These are phyloP conservation scores for Leucoraja ocellata DNA, from an alignment of 2,797 vertebrate genomes.

Conservation along the genomic window DNA sequence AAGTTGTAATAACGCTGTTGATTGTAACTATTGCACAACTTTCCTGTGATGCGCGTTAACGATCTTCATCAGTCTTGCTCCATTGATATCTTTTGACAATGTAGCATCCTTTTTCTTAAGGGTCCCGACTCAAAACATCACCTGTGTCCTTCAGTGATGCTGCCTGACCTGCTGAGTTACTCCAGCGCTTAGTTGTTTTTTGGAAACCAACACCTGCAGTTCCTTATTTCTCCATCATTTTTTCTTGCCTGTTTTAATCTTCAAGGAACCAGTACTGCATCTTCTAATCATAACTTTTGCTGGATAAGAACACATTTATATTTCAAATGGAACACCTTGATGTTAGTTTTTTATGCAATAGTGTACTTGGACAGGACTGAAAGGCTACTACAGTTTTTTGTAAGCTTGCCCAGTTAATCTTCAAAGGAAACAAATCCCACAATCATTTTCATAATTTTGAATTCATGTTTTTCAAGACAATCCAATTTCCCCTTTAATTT, in stretches of 20 bases:
- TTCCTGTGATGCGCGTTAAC: neutral
- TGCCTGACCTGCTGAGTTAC: too few species aligned
- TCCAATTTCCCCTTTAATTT: neutral
- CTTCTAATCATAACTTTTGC: neutral
- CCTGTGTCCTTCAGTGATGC: too few species aligned
- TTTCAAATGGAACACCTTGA: neutral
- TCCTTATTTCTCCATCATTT: too few species aligned
- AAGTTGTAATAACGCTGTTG: neutral
- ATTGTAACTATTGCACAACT: neutral
- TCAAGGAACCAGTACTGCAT: neutral
- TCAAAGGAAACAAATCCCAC: neutral
- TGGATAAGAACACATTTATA: neutral
- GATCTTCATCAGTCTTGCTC: neutral
- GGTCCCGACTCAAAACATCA: too few species aligned
- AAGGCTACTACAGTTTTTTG: neutral
- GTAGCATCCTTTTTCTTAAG: too few species aligned
- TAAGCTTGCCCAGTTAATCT: neutral
- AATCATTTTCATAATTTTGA: neutral
- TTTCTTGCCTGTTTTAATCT: neutral
- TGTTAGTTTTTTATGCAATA: neutral
- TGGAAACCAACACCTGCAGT: too few species aligned
- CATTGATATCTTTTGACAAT: neutral
- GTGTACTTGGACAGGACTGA: neutral
- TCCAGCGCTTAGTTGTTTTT: too few species aligned
- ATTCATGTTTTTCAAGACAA: neutral